Evolutionary conservation across 1,140 invertebrate genomes (phyloP), one percentile per base, ranked within the genome.

Genomic region (Procambarus clarkii): DNA sequence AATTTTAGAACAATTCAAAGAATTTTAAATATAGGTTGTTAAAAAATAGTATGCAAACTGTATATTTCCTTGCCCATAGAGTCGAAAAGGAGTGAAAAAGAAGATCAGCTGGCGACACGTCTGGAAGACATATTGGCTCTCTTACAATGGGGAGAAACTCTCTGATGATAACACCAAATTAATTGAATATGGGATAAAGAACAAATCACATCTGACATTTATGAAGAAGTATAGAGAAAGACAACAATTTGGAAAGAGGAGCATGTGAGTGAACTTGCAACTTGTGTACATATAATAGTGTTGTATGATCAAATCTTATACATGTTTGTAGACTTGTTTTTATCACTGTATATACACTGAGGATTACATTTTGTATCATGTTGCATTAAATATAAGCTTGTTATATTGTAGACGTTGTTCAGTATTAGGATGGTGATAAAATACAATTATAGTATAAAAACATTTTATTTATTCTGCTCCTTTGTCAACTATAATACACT

Each of bases 21-120:
- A 54, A 9, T 54, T 1, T 54, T 54, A 3, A 8, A 54, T 5
- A 54, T 54, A 54, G 34, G 34, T 34, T 34, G 34, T 34, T 34
- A 34, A 34, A 54, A 54, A 54, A 54, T 54, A 54, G 8, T 54
- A 54, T 54, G 50, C 50, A 54, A 54, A 54, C 50, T 54, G 0
- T 64, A 18, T 64, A 21, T 69, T 15, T 24, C n/a, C 34, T 87
- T 80, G n/a, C 46, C 81, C 13, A 48, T 44, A 88, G 86, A 81
- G 44, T 74, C 77, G 87, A 58, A 80, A 74, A 82, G 87, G 87
- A 81, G 78, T 74, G 13, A 88, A 81, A 11, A 88, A 88, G 8
- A 88, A 81, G n/a, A 81, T 88, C 13, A 88, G 79, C 48, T 88
- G 87, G 87, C 60, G 54, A n/a, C 82, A 88, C 44, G 54, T 88